Evolutionary conservation across 2,797 vertebrate genomes (phyloP).

Genomic region (Pangasius krempfi): DNA sequence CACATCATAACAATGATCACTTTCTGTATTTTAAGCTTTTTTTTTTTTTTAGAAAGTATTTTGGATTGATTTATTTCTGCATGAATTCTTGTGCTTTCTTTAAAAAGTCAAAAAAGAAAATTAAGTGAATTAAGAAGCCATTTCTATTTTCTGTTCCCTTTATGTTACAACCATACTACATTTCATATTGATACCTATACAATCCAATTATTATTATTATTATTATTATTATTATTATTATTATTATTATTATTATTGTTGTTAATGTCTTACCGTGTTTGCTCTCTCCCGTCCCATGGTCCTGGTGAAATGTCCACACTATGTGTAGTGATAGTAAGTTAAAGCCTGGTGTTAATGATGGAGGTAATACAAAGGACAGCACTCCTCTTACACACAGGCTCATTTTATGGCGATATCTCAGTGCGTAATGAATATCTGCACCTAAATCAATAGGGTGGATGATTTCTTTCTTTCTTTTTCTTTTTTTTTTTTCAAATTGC

Average conservation of each 20-base stretch:
- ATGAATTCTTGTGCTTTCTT: background rate
- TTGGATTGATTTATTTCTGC: background rate
- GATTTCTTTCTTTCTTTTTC: conserved; percentile 39
- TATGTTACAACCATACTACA: background rate
- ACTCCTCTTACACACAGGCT: conserved; percentile 50
- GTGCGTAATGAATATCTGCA: conserved; percentile 54
- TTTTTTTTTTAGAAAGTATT: background rate
- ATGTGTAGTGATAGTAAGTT: conserved; percentile 57
- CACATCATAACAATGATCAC: background rate
- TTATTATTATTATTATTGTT: conserved; percentile 57
- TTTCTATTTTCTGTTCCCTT: background rate
- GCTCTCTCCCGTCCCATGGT: conserved; percentile 59
- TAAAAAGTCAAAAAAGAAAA: background rate
- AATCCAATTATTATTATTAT: conserved; percentile 35
- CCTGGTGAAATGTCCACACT: conserved; percentile 52
- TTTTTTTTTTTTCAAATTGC: conserved; percentile 1
- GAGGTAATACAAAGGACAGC: conserved; percentile 43
- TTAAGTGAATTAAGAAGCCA: too few species aligned
- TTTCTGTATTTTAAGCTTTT: background rate
- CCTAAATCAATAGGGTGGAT: conserved; percentile 65
- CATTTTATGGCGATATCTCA: conserved; percentile 49
- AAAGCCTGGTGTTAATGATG: conserved; percentile 27
- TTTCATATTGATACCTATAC: background rate
- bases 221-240: conserved; percentile 46
- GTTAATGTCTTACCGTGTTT: conserved; percentile 70